A percentile compares a stretch with the other conserved stretches of the same genome.
Evolutionary conservation across 2,888 invertebrate species (phyloP).

Genomic region (Nipponacmea schrenckii): DNA sequence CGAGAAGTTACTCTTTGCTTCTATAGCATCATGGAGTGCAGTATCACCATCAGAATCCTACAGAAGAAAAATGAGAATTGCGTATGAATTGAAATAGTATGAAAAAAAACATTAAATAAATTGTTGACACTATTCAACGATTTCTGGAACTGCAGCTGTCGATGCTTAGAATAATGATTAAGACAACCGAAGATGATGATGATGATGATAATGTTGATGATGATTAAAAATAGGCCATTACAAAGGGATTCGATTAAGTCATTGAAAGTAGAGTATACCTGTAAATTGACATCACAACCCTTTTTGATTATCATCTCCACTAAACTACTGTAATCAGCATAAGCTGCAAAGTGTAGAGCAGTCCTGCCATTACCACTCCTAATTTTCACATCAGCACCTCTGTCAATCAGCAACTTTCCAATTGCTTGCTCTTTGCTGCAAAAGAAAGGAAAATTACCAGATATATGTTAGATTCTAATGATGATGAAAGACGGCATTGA

Average conservation of each 20-base stretch:
- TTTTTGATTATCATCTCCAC: slow-evolving; percentile 35
- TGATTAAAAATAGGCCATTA: too few relatives aligned
- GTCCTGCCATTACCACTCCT: not conserved
- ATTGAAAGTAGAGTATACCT: not conserved
- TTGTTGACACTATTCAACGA: too few relatives aligned
- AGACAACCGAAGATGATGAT: too few relatives aligned
- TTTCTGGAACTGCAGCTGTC: too few relatives aligned
- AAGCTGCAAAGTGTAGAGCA: slow-evolving; percentile 1
- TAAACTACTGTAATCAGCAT: slow-evolving; percentile 14
- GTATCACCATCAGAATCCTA: slow-evolving; percentile 83
- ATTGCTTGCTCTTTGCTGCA: slow-evolving; percentile 70
- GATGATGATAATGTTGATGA: too few relatives aligned
- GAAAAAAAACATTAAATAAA: too few relatives aligned
- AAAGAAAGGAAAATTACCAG: not conserved
- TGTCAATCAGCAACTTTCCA: slow-evolving; percentile 67
- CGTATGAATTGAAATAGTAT: too few relatives aligned
- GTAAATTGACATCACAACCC: slow-evolving; percentile 35
- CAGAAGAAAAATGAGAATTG: not conserved
- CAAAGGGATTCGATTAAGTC: too few relatives aligned
- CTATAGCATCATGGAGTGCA: slow-evolving; percentile 85
- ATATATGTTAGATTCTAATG: too few relatives aligned
- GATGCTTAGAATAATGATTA: too few relatives aligned
- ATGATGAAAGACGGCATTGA: too few relatives aligned
- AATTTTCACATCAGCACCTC: slow-evolving; percentile 11
- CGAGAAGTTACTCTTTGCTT: slow-evolving; percentile 78